A percentile compares a stretch with the other conserved stretches of the same genome.
Conservation (phyloP, 2,888 invertebrate species). For the Magallana nippona region DNA sequence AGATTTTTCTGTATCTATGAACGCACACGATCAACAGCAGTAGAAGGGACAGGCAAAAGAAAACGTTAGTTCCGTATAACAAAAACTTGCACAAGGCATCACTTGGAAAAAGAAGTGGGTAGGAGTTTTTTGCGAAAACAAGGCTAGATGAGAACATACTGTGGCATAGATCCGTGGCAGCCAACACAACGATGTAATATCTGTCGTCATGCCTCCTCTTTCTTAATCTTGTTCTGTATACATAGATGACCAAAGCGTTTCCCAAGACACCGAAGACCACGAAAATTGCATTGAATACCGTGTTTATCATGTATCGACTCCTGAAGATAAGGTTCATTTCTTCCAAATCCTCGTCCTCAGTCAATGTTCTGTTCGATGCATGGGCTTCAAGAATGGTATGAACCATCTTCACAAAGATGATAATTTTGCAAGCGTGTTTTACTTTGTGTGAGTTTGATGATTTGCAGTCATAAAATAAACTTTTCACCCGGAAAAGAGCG, state of each 20-base stretch:
- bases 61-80: slow-evolving; percentile 16
- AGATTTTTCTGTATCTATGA: slow-evolving; percentile 34
- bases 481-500: too few species aligned
- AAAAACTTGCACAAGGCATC: slow-evolving; percentile 22
- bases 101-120: slow-evolving; percentile 20
- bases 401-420: background rate
- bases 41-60: slow-evolving; percentile 32
- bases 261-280: slow-evolving; percentile 25
- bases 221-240: slow-evolving; percentile 1
- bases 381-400: background rate
- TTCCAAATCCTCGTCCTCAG: background rate
- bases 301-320: slow-evolving; percentile 3
- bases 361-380: background rate
- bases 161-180: slow-evolving; percentile 22
- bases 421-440: too few species aligned
- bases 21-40: slow-evolving; percentile 22
- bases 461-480: too few species aligned
- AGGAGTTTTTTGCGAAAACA: slow-evolving; percentile 23
- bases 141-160: slow-evolving; percentile 31
- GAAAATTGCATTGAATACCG: slow-evolving; percentile 14
- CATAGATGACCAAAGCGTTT: slow-evolving; percentile 31
- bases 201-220: slow-evolving; percentile 8
- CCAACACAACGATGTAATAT: slow-evolving; percentile 21
- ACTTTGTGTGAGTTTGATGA: too few species aligned
- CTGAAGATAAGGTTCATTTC: background rate